These are phyloP conservation scores for Pyxicephalus adspersus DNA, from an alignment of 2,113 vertebrate genomes.

Conservation along the genomic window DNA sequence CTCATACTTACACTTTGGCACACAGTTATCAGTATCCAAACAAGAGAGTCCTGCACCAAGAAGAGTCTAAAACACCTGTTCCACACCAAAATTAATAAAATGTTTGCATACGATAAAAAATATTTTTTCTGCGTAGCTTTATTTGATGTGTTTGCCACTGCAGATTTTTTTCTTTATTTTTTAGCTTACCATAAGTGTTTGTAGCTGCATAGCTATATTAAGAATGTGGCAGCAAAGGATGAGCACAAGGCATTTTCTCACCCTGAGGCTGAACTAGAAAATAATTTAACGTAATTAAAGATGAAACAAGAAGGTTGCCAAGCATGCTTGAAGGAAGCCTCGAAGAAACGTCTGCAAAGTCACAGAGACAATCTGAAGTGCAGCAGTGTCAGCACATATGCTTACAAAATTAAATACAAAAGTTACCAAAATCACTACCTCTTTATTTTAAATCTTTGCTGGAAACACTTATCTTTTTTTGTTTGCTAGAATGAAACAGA, in stretches of 20 bases:
- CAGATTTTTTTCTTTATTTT: too few species aligned
- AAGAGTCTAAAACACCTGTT: too few species aligned
- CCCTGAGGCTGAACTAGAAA: slow-evolving; percentile 20
- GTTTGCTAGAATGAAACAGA: slow-evolving; percentile 10
- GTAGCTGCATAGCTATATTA: not conserved
- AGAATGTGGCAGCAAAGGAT: slow-evolving; percentile 32
- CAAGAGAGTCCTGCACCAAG: too few species aligned
- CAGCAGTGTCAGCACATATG: slow-evolving; percentile 23
- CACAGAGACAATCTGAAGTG: slow-evolving; percentile 33
- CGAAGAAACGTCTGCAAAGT: not conserved
- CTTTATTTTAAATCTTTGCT: not conserved
- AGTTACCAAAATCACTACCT: slow-evolving; percentile 10
- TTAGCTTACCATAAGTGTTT: slow-evolving; percentile 4
- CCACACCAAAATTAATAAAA: too few species aligned
- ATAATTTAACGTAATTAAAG: slow-evolving; percentile 54
- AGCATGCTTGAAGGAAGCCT: slow-evolving; percentile 44
- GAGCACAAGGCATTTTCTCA: slow-evolving; percentile 14
- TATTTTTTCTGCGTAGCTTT: too few species aligned
- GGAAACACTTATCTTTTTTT: not conserved
- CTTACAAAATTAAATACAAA: slow-evolving; percentile 36
- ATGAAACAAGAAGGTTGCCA: slow-evolving; percentile 45
- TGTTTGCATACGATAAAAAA: too few species aligned
- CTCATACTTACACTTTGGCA: too few species aligned
- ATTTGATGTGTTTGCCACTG: too few species aligned
- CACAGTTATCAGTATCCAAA: too few species aligned